Conservation (phyloP, 2,797 vertebrate species). For the Lagodon rhomboides region DNA sequence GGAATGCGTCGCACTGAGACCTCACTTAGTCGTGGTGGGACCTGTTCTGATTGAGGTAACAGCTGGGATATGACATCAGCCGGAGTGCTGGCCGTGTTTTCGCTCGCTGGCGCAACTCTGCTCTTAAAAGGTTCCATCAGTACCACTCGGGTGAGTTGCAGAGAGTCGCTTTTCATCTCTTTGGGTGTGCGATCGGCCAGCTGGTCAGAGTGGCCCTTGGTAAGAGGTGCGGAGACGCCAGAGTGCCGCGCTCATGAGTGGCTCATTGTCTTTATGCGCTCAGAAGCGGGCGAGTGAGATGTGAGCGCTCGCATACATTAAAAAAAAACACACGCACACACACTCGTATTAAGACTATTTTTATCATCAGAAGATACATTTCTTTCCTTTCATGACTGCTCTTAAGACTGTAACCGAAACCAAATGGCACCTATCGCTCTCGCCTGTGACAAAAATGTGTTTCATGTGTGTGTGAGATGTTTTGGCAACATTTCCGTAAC, state of each 20-base stretch:
- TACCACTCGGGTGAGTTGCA: constrained; percentile 82
- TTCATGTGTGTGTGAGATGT: constrained; percentile 71
- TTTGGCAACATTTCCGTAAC: constrained; percentile 79
- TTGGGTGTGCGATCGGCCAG: constrained; percentile 81
- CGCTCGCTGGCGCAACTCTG: constrained; percentile 84
- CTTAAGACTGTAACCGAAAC: constrained; percentile 64
- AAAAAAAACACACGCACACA: neutral
- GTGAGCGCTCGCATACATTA: constrained; percentile 27
- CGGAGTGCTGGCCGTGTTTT: constrained; percentile 84
- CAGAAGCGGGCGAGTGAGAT: constrained; percentile 39
- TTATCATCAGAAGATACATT: constrained; percentile 29
- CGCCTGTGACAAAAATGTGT: constrained; percentile 66
- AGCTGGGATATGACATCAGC: constrained; percentile 91
- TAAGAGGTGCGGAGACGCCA: constrained; percentile 72
- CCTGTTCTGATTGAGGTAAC: constrained; percentile 84
- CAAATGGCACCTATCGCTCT: constrained; percentile 72
- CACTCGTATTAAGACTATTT: constrained; percentile 1
- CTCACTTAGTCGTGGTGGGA: constrained; percentile 72
- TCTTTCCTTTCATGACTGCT: constrained; percentile 53
- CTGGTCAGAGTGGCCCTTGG: constrained; percentile 77
- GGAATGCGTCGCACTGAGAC: constrained; percentile 75
- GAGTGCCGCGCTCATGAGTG: constrained; percentile 64
- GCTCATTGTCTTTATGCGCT: constrained; percentile 65
- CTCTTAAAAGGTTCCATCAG: constrained; percentile 90
- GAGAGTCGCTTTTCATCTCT: constrained; percentile 86